Evolutionary conservation across 2,113 vertebrate species (phyloP).

Genomic region (Phoxinus phoxinus): DNA sequence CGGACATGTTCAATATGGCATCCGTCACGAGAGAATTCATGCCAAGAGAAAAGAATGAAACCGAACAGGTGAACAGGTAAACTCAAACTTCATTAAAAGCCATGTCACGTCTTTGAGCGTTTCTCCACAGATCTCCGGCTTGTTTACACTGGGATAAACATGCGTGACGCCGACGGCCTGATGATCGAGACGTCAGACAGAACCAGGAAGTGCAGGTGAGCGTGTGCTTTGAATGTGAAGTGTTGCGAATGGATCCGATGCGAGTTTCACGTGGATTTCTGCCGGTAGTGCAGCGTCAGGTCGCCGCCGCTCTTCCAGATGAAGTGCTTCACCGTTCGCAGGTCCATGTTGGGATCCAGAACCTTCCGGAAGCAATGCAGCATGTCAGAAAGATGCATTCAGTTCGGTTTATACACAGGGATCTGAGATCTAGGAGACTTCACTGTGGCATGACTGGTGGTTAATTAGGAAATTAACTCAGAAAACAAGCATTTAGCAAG

Average conservation of each 20-base stretch:
- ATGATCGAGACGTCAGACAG: conserved; percentile 19
- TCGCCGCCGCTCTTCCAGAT: conserved; percentile 99
- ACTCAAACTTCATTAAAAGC: conserved; percentile 41
- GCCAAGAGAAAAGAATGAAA: conserved; percentile 12
- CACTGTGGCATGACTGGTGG: too few relatives aligned
- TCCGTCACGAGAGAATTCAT: not conserved
- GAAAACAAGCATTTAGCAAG: too few relatives aligned
- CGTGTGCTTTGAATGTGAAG: conserved; percentile 28
- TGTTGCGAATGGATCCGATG: not conserved
- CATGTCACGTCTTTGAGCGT: conserved; percentile 59
- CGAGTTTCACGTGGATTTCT: conserved; percentile 84
- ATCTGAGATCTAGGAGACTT: too few relatives aligned
- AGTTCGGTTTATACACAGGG: not conserved
- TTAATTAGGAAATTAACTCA: too few relatives aligned
- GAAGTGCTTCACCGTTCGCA: conserved; percentile 92
- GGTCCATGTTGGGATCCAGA: conserved; percentile 98
- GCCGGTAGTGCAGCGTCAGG: conserved; percentile 96
- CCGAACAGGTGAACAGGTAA: conserved; percentile 47
- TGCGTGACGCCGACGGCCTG: not conserved
- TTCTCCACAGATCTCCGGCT: conserved; percentile 23
- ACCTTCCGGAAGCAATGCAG: conserved; percentile 74
- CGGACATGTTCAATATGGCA: conserved; percentile 39
- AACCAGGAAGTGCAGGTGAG: conserved; percentile 15
- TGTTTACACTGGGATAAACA: not conserved
- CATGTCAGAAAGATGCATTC: not conserved